Evolutionary conservation across 2,797 vertebrate species (phyloP).

Genomic region (Sebastes taczanowskii): DNA sequence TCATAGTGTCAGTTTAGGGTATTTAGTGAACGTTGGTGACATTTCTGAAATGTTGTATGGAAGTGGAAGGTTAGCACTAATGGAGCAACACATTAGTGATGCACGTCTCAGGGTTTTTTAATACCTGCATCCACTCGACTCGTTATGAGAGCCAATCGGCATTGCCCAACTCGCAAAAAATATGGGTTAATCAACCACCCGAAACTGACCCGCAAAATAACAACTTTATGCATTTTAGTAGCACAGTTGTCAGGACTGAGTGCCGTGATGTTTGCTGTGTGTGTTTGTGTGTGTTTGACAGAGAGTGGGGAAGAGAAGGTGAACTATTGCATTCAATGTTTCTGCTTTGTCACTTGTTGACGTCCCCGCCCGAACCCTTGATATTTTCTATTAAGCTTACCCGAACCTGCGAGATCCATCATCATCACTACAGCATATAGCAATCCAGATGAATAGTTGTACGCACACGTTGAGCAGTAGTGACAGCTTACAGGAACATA

Average conservation of each 20-base stretch:
- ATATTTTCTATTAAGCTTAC: neutral
- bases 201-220: neutral
- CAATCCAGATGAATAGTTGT: conserved; percentile 1
- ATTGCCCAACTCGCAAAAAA: neutral
- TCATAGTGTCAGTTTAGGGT: neutral
- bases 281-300: too few relatives aligned
- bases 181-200: neutral
- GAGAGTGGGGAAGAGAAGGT: too few relatives aligned
- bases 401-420: neutral
- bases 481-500: conserved; percentile 38
- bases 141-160: neutral
- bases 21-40: neutral
- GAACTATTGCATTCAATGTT: neutral
- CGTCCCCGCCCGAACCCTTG: neutral
- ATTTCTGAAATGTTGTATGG: neutral
- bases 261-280: neutral
- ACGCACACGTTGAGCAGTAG: conserved; percentile 10
- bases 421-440: neutral
- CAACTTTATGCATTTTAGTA: neutral
- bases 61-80: neutral
- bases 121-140: neutral
- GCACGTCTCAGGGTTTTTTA: neutral
- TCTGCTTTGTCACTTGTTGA: neutral
- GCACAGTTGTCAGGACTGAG: neutral
- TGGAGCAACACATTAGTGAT: neutral